Evolutionary conservation across 2,888 invertebrate species (phyloP), one percentile per base, ranked within the genome.

Genomic region (Tuta absoluta): DNA sequence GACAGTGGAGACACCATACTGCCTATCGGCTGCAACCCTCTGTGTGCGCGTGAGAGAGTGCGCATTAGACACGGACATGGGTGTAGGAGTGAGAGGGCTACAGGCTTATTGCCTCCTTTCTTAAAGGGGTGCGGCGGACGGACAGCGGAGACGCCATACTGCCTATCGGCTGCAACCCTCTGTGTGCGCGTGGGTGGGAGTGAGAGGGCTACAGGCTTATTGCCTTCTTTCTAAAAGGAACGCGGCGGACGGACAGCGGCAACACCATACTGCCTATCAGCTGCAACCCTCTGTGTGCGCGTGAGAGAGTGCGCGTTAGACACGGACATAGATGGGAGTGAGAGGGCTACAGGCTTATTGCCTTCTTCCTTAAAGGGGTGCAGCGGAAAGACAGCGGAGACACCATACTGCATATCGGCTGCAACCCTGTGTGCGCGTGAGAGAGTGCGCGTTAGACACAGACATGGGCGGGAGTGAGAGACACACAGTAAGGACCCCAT

Each of bases 1-100:
- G 79, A 65, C 66, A 80, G 78, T 21, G 89, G 87, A 0, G 88
- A 84, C 49, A 79, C 66, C 51, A 75, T 69, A 17, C 72, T 69
- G 19, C 71, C 68, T 62, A 79, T 63, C 1, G 89, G 86, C 65
- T 85, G 84, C 24, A 89, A 77, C 0, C 89, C 89, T 71, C 90
- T 89, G 84, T 0, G 62, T 41, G 19, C 19, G 51, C 7, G 51
- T 12, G 51, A 19, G 51, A 11, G 49, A 19, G 19, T 45, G 53
- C 23, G 33, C 11, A 49, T 58, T 56, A 24, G 37, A 49, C 51
- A 37, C 51, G n/a, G 45, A 45, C 45, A 45, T 17, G 45, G 3
- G 17, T 45, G 45, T 41, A 14, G 41, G 14, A 41, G 41, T 14
- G 41, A 14, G 12, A 14, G 41, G 12, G 41, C 41, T 14, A 41